These are phyloP conservation scores for Neocrepidodera transversa DNA, from an alignment of 2,888 invertebrate species.

Conservation along the genomic window DNA sequence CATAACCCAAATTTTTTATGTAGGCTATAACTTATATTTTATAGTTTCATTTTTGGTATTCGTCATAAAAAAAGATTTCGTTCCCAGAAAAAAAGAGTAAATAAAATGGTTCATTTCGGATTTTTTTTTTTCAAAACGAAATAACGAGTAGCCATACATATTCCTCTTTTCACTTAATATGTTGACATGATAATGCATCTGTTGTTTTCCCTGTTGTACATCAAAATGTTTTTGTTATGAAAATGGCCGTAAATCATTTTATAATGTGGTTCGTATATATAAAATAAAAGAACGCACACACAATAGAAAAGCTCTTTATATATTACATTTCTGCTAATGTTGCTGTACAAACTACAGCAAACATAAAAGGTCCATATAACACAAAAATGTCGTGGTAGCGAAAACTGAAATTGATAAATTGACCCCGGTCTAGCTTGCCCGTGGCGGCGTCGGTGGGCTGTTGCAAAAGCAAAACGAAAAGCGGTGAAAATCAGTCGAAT, in stretches of 20 bases:
- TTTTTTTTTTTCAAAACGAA: no score
- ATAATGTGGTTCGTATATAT: conserved; percentile 48
- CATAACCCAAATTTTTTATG: no score
- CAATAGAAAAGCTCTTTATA: conserved; percentile 50
- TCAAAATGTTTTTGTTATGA: conserved; percentile 46
- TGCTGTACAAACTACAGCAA: conserved; percentile 50
- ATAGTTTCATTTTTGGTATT: no score
- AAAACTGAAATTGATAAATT: conserved; percentile 54
- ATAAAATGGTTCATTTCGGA: no score
- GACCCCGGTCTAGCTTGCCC: conserved; percentile 38
- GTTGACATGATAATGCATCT: conserved; percentile 49
- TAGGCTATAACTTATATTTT: no score
- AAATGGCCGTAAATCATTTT: conserved; percentile 48
- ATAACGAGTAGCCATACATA: conserved; percentile 22
- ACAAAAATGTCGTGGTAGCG: conserved; percentile 49
- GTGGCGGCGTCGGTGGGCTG: conserved; percentile 38
- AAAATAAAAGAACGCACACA: conserved; percentile 50
- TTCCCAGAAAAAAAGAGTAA: no score
- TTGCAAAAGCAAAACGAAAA: conserved; percentile 47
- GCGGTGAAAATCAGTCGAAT: conserved; percentile 44
- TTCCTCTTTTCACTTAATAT: conserved; percentile 42
- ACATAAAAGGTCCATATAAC: conserved; percentile 50
- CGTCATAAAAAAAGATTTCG: no score
- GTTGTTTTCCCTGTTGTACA: conserved; percentile 46
- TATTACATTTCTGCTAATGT: conserved; percentile 53